Evolutionary conservation across 1,140 invertebrate species (phyloP), one percentile per base, ranked within the genome.

Genomic region (Diorhabda carinulata): DNA sequence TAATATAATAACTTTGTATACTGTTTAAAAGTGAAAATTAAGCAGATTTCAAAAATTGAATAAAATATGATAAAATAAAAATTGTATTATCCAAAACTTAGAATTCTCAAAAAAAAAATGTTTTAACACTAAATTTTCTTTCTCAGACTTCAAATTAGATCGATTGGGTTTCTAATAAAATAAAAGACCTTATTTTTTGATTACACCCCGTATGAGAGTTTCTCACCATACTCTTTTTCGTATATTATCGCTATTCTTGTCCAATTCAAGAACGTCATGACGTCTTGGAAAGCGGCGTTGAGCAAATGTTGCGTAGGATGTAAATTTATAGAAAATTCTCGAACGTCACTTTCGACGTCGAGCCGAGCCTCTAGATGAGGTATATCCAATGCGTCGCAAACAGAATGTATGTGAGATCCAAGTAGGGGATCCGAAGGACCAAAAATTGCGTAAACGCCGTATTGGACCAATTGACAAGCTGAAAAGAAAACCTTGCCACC

Each of bases 171-270:
- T 25, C 25, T 25, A 25, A 25, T 25, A 25, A 25, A 25, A 25
- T 25, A 25, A 25, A 25, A 25, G 25, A 25, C 25, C 1, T 25
- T 1, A 0, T 25, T 25, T 25, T 25, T 25, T 25, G 0, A 25
- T 25, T 25, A 25, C 25, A 25, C 25, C 25, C 25, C 25, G 25
- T 25, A 25, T 3, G 41, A 68, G 8, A 57, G 0, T 42, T 43
- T 82, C 83, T 84, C 79, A 92, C 92, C 91, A 72, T 90, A 89
- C 80, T 92, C 90, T 77, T 96, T 92, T 81, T 98, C 95, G 78
- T 97, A 97, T 47, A 98, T 89, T 68, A 98, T 92, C 2, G 94
- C 95, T 72, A 97, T 93, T 81, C 90, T 89, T 3, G 93, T 96
- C 95, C 95, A 98, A 80, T 97, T 96, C 57, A 97, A 86, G 78